These are phyloP conservation scores for Anagyrus pseudococci DNA, from an alignment of 2,888 invertebrate species.

Conservation along the genomic window DNA sequence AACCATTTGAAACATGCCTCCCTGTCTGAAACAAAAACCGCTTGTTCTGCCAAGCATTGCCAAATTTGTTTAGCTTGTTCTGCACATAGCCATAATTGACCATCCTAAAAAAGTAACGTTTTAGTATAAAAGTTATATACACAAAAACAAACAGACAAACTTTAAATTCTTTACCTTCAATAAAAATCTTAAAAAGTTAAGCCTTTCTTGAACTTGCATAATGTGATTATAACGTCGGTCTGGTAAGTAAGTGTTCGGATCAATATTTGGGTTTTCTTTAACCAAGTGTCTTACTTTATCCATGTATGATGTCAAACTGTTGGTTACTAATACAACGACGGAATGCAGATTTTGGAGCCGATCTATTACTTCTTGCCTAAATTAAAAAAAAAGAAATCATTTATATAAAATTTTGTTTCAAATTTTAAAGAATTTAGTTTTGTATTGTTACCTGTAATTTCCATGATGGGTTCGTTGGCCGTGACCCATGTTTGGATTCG, in stretches of 20 bases:
- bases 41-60: slow-evolving; percentile 93
- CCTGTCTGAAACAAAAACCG: slow-evolving; percentile 89
- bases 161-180: slow-evolving; percentile 68
- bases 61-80: slow-evolving; percentile 98
- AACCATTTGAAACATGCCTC: slow-evolving; percentile 99
- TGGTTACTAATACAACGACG: slow-evolving; percentile 90
- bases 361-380: slow-evolving; percentile 81
- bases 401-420: background rate
- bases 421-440: background rate
- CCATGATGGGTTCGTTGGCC: slow-evolving; percentile 68
- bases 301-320: slow-evolving; percentile 91
- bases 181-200: slow-evolving; percentile 90
- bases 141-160: background rate
- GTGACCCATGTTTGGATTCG: slow-evolving; percentile 71
- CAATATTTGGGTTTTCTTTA: slow-evolving; percentile 76
- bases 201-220: slow-evolving; percentile 91
- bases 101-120: slow-evolving; percentile 70
- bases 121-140: background rate
- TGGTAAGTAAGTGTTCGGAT: slow-evolving; percentile 78
- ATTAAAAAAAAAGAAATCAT: slow-evolving; percentile 42
- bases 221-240: slow-evolving; percentile 92
- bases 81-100: slow-evolving; percentile 94
- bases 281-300: slow-evolving; percentile 77
- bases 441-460: slow-evolving; percentile 64
- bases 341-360: slow-evolving; percentile 90